These are phyloP conservation scores for Rapana venosa DNA, from an alignment of 2,888 invertebrate genomes.

Conservation along the genomic window DNA sequence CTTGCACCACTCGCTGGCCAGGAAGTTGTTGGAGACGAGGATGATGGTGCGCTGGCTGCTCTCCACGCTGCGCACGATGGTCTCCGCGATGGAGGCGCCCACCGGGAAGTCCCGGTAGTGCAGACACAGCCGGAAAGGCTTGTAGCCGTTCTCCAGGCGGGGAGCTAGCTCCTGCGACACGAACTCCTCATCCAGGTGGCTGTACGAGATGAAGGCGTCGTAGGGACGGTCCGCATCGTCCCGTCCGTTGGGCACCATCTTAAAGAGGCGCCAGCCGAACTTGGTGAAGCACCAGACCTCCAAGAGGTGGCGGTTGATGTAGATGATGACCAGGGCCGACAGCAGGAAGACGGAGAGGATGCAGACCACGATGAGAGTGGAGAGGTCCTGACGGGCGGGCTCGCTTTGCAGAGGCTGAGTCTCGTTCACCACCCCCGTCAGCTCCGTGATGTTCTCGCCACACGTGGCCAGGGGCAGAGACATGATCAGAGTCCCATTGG, in stretches of 20 bases:
- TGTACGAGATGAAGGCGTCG: slow-evolving; percentile 92
- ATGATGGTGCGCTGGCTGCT: slow-evolving; percentile 91
- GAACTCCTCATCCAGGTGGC: slow-evolving; percentile 87
- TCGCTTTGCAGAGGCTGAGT: background rate
- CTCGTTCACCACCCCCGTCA: slow-evolving; percentile 24
- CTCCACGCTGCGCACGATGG: slow-evolving; percentile 91
- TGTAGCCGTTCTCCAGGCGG: slow-evolving; percentile 88
- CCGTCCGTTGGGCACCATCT: slow-evolving; percentile 35
- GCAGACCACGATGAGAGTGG: slow-evolving; percentile 47
- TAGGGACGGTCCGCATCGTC: slow-evolving; percentile 78
- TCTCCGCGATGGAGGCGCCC: slow-evolving; percentile 85
- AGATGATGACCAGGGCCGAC: slow-evolving; percentile 41
- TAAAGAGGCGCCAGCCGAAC: slow-evolving; percentile 53
- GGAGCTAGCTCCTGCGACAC: slow-evolving; percentile 90
- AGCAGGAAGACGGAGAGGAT: slow-evolving; percentile 39
- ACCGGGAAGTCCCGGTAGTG: slow-evolving; percentile 68
- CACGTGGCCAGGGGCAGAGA: slow-evolving; percentile 29
- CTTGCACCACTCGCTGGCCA: slow-evolving; percentile 93
- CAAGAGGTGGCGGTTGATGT: slow-evolving; percentile 50
- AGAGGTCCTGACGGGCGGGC: slow-evolving; percentile 21
- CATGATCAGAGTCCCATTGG: slow-evolving; percentile 8
- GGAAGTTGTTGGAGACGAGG: slow-evolving; percentile 91
- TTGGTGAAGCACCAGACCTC: slow-evolving; percentile 52
- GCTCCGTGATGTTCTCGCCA: slow-evolving; percentile 37
- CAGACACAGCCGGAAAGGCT: slow-evolving; percentile 79